Percentiles rank a stretch among this genome's conserved stretches.
phyloP scores from a whole-genome alignment of 2,797 vertebrate genomes.

The Phataginus tetradactyla region DNA sequence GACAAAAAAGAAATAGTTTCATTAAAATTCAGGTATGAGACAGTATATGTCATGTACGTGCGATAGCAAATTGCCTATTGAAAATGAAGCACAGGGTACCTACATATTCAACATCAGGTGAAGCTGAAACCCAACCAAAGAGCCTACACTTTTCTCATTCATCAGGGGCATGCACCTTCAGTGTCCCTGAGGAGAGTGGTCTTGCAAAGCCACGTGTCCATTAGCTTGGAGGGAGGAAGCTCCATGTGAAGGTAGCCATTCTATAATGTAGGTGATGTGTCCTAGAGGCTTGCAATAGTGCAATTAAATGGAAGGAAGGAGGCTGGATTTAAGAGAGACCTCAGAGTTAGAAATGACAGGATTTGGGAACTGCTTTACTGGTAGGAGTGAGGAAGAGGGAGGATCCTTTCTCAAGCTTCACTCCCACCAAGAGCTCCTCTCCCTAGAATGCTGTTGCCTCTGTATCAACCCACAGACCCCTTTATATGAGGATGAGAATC shows the following conservation, averaged over 20 bases:
- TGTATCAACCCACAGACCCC: background rate
- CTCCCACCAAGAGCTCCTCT: background rate
- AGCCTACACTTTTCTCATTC: background rate
- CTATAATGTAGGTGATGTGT: background rate
- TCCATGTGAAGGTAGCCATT: background rate
- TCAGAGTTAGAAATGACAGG: background rate
- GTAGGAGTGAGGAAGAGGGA: background rate
- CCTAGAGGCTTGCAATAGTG: background rate
- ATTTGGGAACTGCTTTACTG: background rate
- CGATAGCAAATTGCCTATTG: background rate
- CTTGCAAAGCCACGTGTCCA: background rate
- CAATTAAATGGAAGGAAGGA: background rate
- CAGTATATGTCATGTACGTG: background rate
- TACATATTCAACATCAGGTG: background rate
- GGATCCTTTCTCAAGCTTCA: background rate
- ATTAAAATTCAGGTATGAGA: background rate
- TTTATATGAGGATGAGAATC: slow-evolving; percentile 7
- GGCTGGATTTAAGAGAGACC: background rate
- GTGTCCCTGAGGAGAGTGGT: background rate
- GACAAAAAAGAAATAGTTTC: slow-evolving; percentile 12
- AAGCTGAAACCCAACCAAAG: background rate
- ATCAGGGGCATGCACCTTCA: background rate
- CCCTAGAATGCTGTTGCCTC: background rate
- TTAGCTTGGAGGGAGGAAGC: background rate
- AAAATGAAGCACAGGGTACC: background rate